phyloP scores from a whole-genome alignment of 2,888 invertebrate species.

The Cosmia trapezina region DNA sequence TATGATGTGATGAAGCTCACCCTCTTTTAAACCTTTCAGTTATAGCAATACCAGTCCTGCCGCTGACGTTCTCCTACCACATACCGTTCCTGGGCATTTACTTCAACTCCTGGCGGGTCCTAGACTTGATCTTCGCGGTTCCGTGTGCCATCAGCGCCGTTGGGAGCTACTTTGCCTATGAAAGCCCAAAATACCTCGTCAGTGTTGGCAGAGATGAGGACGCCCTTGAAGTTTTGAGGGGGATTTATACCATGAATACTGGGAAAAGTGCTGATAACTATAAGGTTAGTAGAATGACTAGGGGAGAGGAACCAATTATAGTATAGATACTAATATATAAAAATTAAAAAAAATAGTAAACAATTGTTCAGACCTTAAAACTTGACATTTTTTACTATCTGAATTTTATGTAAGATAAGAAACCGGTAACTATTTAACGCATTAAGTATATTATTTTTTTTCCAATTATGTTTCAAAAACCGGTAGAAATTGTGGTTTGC shows the following conservation, averaged over 20 bases:
- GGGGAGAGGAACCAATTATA: no score
- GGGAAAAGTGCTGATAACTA: conserved; percentile 75
- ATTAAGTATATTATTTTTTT: no score
- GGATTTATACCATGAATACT: conserved; percentile 78
- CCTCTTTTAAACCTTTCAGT: conserved; percentile 79
- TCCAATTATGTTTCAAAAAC: no score
- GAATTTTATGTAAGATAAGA: no score
- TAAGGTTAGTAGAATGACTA: conserved; percentile 59
- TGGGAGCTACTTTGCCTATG: conserved; percentile 90
- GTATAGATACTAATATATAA: no score
- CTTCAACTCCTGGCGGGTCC: conserved; percentile 94
- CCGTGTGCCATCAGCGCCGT: conserved; percentile 91
- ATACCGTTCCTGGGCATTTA: conserved; percentile 85
- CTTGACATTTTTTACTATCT: no score
- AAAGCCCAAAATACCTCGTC: conserved; percentile 94
- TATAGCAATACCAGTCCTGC: conserved; percentile 92
- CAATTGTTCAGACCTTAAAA: no score
- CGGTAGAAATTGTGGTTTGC: no score
- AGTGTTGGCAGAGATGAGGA: conserved; percentile 89
- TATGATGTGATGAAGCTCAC: neutral
- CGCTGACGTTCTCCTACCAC: conserved; percentile 86
- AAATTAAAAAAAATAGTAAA: no score
- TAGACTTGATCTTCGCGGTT: conserved; percentile 91
- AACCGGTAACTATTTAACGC: no score
- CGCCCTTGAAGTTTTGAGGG: conserved; percentile 86